phyloP scores from a whole-genome alignment of 2,113 vertebrate genomes.

The Oriolus oriolus region DNA sequence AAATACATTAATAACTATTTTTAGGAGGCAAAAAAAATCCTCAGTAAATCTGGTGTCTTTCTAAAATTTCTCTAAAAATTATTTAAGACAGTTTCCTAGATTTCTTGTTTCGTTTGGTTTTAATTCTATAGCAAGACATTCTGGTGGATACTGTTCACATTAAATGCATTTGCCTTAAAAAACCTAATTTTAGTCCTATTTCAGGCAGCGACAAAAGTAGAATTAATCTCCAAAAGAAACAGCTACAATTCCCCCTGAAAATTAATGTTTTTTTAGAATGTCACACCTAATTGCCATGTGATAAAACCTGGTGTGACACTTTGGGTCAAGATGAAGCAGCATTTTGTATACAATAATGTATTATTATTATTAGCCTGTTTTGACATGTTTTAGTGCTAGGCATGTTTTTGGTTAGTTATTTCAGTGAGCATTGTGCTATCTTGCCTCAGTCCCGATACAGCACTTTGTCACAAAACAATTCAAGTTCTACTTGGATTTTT shows the following conservation, averaged over 20 bases:
- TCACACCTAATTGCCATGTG: rapidly evolving
- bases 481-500: neutral
- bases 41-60: neutral
- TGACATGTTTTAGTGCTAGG: neutral
- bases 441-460: neutral
- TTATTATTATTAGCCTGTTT: neutral
- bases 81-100: neutral
- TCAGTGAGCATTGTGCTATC: neutral
- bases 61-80: neutral
- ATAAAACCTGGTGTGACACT: neutral
- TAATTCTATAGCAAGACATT: neutral
- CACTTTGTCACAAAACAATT: neutral
- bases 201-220: neutral
- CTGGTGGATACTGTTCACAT: neutral
- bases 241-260: neutral
- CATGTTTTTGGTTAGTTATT: neutral
- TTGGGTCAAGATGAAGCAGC: neutral
- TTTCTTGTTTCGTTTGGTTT: neutral
- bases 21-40: neutral
- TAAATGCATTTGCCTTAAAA: neutral
- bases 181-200: neutral
- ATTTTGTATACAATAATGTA: neutral
- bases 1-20: neutral
- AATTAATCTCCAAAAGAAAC: neutral
- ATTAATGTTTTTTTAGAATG: neutral